phyloP scores from a whole-genome alignment of 2,797 vertebrate species.

The Mormyrops boulengeri region DNA sequence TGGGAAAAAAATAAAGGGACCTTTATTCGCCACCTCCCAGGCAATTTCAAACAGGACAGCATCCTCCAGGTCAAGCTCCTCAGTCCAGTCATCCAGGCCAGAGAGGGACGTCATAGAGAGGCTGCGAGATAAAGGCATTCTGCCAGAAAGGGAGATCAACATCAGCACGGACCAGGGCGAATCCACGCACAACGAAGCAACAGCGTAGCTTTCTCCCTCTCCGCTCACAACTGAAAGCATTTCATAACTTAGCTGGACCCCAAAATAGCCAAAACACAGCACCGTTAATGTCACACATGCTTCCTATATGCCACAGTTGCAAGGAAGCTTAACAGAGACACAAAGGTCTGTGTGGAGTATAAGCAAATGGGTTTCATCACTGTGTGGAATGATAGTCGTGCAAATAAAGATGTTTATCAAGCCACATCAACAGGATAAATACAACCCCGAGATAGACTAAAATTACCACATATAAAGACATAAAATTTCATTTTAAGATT shows the following conservation, averaged over 20 bases:
- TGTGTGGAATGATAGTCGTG: not conserved
- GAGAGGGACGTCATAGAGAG: conserved; percentile 81
- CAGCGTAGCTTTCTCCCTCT: not conserved
- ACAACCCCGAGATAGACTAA: not conserved
- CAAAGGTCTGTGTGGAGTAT: not conserved
- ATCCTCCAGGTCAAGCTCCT: conserved; percentile 82
- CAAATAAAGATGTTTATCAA: not conserved
- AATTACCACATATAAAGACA: not conserved
- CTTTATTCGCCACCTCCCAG: conserved; percentile 95
- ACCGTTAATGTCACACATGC: not conserved
- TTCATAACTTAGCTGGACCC: no score
- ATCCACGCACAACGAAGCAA: not conserved
- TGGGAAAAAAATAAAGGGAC: conserved; percentile 39
- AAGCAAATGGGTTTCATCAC: not conserved
- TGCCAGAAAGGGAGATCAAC: conserved; percentile 30
- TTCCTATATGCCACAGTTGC: not conserved
- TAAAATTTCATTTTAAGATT: not conserved
- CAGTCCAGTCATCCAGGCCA: conserved; percentile 81
- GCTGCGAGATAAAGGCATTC: conserved; percentile 77
- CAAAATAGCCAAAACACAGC: not conserved
- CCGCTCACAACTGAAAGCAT: not conserved
- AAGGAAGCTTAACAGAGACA: not conserved
- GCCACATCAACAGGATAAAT: not conserved
- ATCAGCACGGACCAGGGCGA: not conserved
- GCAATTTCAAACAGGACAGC: conserved; percentile 86